Evolutionary conservation across 2,888 invertebrate species (phyloP).

Genomic region (Unio pictorum): DNA sequence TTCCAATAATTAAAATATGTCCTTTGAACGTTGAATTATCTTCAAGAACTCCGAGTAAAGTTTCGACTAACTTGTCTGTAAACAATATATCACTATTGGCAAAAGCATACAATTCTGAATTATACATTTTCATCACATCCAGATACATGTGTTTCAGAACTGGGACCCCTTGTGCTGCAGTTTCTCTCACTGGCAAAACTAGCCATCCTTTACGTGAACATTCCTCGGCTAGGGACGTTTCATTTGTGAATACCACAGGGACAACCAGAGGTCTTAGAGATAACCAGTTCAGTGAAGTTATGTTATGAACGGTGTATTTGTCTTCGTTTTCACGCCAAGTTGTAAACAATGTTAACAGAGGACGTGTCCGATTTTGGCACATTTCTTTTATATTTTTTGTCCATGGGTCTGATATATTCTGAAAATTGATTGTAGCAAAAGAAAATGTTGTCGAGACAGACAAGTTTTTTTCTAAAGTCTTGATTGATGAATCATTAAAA

Average conservation of each 20-base stretch:
- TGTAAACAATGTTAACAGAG: slow-evolving; percentile 50
- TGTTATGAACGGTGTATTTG: slow-evolving; percentile 43
- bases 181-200: slow-evolving; percentile 34
- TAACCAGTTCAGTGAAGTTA: slow-evolving; percentile 50
- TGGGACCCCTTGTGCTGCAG: slow-evolving; percentile 46
- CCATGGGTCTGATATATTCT: too few species aligned
- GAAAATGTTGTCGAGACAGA: too few species aligned
- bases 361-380: slow-evolving; percentile 13
- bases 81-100: slow-evolving; percentile 62
- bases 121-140: slow-evolving; percentile 43
- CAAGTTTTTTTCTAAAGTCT: too few species aligned
- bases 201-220: slow-evolving; percentile 41
- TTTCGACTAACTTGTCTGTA: slow-evolving; percentile 40
- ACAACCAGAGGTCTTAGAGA: slow-evolving; percentile 41
- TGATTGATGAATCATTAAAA: too few species aligned
- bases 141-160: slow-evolving; percentile 59
- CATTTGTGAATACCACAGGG: slow-evolving; percentile 51
- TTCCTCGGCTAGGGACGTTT: slow-evolving; percentile 25
- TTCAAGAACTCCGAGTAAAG: slow-evolving; percentile 23
- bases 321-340: slow-evolving; percentile 46
- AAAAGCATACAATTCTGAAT: slow-evolving; percentile 53
- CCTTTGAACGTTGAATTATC: slow-evolving; percentile 12
- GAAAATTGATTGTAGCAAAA: too few species aligned
- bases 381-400: neutral
- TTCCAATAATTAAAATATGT: slow-evolving; percentile 41